Percentiles rank a stretch among this genome's conserved stretches.
Conservation (phyloP, 1,140 invertebrate species). For the Oncopodura yosiiana region DNA sequence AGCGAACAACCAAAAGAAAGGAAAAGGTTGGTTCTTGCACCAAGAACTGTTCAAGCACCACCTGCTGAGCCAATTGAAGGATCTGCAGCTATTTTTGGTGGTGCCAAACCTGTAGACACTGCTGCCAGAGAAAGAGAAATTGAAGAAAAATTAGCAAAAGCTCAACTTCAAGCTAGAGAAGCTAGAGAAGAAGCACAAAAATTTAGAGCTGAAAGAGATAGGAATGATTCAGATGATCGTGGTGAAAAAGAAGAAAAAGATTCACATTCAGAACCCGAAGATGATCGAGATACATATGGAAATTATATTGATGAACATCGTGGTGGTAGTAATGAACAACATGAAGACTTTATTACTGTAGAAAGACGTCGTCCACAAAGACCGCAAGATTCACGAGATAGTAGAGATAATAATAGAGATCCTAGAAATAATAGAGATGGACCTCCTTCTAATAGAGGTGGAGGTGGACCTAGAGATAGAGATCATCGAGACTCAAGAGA, state of each 20-base stretch:
- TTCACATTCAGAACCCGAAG: slow-evolving; percentile 28
- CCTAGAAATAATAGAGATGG: neutral
- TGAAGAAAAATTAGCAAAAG: slow-evolving; percentile 50
- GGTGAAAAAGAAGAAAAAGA: slow-evolving; percentile 24
- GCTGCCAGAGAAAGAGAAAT: slow-evolving; percentile 64
- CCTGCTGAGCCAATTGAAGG: slow-evolving; percentile 35
- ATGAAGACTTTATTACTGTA: neutral
- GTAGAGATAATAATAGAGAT: neutral
- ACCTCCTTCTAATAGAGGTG: neutral
- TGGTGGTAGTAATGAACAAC: neutral
- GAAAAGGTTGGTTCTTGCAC: slow-evolving; percentile 29
- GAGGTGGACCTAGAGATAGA: neutral
- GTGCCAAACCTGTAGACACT: slow-evolving; percentile 88
- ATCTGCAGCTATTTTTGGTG: slow-evolving; percentile 69
- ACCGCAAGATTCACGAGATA: neutral
- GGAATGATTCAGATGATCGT: slow-evolving; percentile 9
- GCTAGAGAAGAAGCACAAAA: too few relatives aligned
- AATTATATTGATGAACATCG: neutral
- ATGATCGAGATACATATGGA: slow-evolving; percentile 22
- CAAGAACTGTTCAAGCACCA: slow-evolving; percentile 38
- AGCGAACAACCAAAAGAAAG: slow-evolving; percentile 18
- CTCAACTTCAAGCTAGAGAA: neutral
- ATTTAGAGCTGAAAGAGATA: neutral
- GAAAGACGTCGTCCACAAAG: neutral
- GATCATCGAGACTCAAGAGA: too few relatives aligned